Percentiles rank a stretch among this genome's conserved stretches.
Conservation (phyloP, 1,140 invertebrate species). For the Argopecten irradians region DNA sequence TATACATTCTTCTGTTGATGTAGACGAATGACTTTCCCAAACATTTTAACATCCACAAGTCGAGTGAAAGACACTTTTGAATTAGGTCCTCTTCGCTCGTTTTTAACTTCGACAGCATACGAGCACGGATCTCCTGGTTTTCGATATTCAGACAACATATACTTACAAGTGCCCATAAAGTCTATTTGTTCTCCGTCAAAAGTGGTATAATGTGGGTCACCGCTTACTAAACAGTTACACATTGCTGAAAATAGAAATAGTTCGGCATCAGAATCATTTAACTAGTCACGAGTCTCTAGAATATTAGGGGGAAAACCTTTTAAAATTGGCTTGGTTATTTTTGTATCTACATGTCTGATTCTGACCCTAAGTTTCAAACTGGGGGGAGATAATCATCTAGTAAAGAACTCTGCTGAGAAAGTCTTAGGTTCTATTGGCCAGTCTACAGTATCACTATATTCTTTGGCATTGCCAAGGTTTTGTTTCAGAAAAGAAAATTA, state of each 20-base stretch:
- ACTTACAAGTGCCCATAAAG: slow-evolving; percentile 82
- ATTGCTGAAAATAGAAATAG: slow-evolving; percentile 79
- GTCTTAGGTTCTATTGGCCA: too few species aligned
- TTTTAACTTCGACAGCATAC: slow-evolving; percentile 91
- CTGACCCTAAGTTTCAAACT: too few species aligned
- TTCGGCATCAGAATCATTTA: too few species aligned
- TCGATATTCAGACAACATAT: slow-evolving; percentile 70
- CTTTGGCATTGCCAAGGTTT: too few species aligned
- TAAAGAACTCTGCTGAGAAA: too few species aligned
- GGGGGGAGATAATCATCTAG: too few species aligned
- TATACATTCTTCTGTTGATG: slow-evolving; percentile 89
- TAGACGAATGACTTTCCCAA: slow-evolving; percentile 86
- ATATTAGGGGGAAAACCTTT: too few species aligned
- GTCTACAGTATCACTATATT: too few species aligned
- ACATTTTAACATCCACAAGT: slow-evolving; percentile 79
- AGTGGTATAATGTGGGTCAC: slow-evolving; percentile 93
- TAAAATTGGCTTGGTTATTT: too few species aligned
- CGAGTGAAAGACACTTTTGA: slow-evolving; percentile 50
- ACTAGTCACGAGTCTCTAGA: too few species aligned
- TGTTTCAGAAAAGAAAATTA: too few species aligned
- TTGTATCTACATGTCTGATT: too few species aligned
- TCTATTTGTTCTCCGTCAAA: slow-evolving; percentile 94
- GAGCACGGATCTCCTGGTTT: slow-evolving; percentile 78
- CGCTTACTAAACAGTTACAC: slow-evolving; percentile 92
- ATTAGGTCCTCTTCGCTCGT: slow-evolving; percentile 76